Percentiles rank a stretch among this genome's conserved stretches.
Conservation (phyloP, 1,140 invertebrate genomes). For the Drosophila kanapiae region DNA sequence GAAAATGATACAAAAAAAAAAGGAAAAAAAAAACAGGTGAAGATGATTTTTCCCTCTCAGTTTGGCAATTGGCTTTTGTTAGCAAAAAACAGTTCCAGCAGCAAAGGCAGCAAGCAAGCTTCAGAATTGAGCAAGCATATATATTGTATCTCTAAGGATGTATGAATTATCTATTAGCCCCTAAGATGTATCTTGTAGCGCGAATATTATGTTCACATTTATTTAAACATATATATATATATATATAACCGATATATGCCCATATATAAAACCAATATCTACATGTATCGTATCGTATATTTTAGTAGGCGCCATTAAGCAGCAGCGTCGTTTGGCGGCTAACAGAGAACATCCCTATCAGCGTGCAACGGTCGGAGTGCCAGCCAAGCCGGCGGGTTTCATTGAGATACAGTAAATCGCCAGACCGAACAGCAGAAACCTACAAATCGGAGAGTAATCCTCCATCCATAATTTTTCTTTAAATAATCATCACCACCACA, state of each 20-base stretch:
- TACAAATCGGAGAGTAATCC: slow-evolving; percentile 9
- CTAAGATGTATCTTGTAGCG: slow-evolving; percentile 39
- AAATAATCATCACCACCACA: slow-evolving; percentile 9
- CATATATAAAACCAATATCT: slow-evolving; percentile 67
- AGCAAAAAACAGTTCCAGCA: slow-evolving; percentile 32
- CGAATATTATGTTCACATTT: slow-evolving; percentile 49
- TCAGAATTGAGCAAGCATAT: slow-evolving; percentile 44
- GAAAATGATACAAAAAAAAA: slow-evolving; percentile 2
- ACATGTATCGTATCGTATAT: slow-evolving; percentile 83
- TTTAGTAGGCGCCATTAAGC: slow-evolving; percentile 87
- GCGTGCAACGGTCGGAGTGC: slow-evolving; percentile 93
- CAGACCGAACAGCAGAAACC: slow-evolving; percentile 1
- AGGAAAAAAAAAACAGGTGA: slow-evolving; percentile 13
- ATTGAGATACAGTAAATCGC: slow-evolving; percentile 81
- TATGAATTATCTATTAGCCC: slow-evolving; percentile 56
- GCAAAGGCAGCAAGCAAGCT: slow-evolving; percentile 55
- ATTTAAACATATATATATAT: slow-evolving; percentile 38
- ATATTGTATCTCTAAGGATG: slow-evolving; percentile 42
- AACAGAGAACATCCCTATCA: slow-evolving; percentile 96
- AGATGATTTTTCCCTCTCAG: slow-evolving; percentile 25
- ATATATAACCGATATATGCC: slow-evolving; percentile 51
- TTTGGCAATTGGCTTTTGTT: slow-evolving; percentile 34
- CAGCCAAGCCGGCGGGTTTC: slow-evolving; percentile 87
- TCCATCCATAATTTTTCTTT: not conserved
- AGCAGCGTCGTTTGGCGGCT: slow-evolving; percentile 89